Evolutionary conservation across 2,888 invertebrate species (phyloP).

Genomic region (Epistrophella euchroma): DNA sequence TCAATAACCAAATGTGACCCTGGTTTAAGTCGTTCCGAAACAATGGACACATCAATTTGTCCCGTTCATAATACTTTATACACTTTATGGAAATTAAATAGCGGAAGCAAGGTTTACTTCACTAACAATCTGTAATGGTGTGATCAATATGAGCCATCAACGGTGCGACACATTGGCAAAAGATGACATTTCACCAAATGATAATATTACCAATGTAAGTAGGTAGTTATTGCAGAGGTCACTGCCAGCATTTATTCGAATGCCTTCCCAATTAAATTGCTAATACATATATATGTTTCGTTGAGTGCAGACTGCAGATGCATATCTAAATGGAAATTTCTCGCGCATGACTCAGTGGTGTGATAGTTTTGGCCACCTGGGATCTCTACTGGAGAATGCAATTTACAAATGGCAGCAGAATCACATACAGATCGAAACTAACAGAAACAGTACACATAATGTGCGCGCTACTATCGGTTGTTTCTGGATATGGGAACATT

Average conservation of each 20-base stretch:
- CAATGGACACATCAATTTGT: constrained; percentile 72
- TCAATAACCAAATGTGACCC: not conserved
- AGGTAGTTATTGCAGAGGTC: constrained; percentile 10
- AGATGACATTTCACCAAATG: constrained; percentile 49
- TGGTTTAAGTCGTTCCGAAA: constrained; percentile 50
- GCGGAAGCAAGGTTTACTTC: constrained; percentile 57
- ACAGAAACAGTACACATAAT: constrained; percentile 15
- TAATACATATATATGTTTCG: constrained; percentile 1
- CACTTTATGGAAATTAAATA: constrained; percentile 65
- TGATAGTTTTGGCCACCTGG: constrained; percentile 67
- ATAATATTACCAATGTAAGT: constrained; percentile 57
- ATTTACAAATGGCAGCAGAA: constrained; percentile 20
- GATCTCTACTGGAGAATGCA: constrained; percentile 40
- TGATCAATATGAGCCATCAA: constrained; percentile 21
- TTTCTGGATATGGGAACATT: constrained; percentile 60
- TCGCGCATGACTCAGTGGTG: constrained; percentile 65
- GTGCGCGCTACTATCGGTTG: constrained; percentile 34
- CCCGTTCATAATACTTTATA: constrained; percentile 33
- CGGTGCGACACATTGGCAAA: not conserved
- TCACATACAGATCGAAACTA: not conserved
- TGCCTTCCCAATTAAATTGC: constrained; percentile 7
- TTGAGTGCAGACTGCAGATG: constrained; percentile 56
- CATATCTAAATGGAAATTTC: constrained; percentile 59
- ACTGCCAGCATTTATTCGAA: constrained; percentile 43
- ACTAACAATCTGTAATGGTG: constrained; percentile 46